phyloP scores from a whole-genome alignment of 2,113 vertebrate species.

The Butorides virescens region DNA sequence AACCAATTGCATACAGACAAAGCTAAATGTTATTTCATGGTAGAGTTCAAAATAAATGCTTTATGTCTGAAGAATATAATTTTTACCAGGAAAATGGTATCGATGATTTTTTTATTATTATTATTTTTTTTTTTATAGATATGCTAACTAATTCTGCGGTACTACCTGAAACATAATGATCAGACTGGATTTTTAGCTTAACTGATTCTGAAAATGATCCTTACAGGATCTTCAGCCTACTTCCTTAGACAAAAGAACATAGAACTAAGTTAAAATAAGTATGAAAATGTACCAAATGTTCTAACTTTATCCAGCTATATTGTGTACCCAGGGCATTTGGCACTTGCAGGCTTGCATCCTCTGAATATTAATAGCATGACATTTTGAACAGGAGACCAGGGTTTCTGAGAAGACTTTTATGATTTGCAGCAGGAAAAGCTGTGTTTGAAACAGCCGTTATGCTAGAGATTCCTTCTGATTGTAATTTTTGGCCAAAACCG shows the following conservation, averaged over 20 bases:
- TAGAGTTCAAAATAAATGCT: neutral
- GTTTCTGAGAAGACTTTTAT: neutral
- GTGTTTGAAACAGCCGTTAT: neutral
- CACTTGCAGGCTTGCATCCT: neutral
- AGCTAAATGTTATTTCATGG: neutral
- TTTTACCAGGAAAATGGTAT: neutral
- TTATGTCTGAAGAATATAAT: neutral
- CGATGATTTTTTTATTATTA: neutral
- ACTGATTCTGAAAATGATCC: neutral
- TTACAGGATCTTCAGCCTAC: neutral
- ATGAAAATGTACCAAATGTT: neutral
- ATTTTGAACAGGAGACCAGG: neutral
- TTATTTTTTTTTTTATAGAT: neutral
- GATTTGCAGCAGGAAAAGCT: neutral
- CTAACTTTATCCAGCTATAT: neutral
- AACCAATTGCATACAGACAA: neutral
- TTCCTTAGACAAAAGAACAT: neutral
- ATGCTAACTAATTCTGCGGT: neutral
- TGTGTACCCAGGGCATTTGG: neutral
- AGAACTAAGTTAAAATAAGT: neutral
- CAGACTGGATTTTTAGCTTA: neutral
- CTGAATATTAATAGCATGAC: neutral
- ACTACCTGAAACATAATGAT: neutral
- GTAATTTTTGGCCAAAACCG: neutral
- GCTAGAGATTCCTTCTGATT: neutral